Percentiles rank a stretch among this genome's conserved stretches.
phyloP scores from a whole-genome alignment of 92 coral and sea anemone genomes.

The Blastomussa wellsi region DNA sequence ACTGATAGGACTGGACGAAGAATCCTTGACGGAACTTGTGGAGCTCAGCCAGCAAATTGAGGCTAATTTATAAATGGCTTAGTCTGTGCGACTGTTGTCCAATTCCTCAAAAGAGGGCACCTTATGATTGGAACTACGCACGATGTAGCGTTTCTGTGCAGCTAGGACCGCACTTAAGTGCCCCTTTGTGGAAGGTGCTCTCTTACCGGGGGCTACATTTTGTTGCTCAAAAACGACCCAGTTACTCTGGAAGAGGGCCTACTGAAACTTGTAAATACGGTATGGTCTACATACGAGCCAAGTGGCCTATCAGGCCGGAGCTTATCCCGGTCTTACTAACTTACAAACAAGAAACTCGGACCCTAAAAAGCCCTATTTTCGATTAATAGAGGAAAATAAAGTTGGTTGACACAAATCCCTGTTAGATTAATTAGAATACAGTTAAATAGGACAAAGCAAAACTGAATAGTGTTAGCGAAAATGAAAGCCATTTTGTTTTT shows the following conservation, averaged over 20 bases:
- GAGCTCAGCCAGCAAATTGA: conserved; percentile 50
- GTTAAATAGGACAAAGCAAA: no score
- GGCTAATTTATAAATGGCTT: conserved; percentile 13
- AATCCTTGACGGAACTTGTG: conserved; percentile 51
- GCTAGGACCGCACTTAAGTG: neutral
- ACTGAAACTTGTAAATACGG: neutral
- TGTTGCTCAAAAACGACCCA: neutral
- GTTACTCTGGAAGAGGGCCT: neutral
- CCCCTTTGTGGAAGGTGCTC: neutral
- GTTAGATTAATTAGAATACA: neutral
- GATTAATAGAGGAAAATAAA: no score
- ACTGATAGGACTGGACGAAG: conserved; percentile 60
- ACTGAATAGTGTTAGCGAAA: no score
- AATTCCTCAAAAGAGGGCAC: neutral
- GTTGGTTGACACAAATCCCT: neutral
- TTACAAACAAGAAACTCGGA: no score
- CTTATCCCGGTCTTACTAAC: no score
- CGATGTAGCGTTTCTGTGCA: neutral
- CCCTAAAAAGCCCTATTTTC: no score
- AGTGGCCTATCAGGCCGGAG: no score
- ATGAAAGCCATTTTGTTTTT: no score
- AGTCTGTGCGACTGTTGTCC: neutral
- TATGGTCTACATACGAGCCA: no score
- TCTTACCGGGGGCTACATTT: neutral
- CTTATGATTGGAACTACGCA: neutral